These are phyloP conservation scores for Nomada lathburiana DNA, from an alignment of 2,888 invertebrate species.

Conservation along the genomic window DNA sequence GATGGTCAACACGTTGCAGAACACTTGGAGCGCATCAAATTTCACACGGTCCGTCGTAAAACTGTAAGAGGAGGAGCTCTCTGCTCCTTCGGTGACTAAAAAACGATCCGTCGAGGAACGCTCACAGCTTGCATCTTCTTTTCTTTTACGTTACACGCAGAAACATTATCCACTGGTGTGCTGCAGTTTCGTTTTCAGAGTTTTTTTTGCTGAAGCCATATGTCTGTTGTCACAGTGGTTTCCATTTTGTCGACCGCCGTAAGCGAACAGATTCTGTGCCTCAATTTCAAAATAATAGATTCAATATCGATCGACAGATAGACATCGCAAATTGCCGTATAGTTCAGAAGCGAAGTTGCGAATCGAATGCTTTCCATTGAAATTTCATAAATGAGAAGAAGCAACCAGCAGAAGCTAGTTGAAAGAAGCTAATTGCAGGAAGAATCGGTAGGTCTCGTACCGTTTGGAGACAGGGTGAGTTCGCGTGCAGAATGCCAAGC, in stretches of 20 bases:
- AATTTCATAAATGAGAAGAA: neutral
- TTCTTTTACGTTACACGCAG: neutral
- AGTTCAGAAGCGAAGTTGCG: neutral
- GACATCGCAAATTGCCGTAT: neutral
- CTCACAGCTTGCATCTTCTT: neutral
- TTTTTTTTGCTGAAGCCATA: conserved; percentile 33
- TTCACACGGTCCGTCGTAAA: neutral
- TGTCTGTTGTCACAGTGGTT: neutral
- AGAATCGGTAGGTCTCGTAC: conserved; percentile 25
- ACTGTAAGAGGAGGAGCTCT: neutral
- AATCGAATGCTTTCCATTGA: neutral
- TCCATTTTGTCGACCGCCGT: neutral
- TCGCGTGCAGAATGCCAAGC: conserved; percentile 29
- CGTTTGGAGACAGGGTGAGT: conserved; percentile 10
- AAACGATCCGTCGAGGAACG: conserved; percentile 24
- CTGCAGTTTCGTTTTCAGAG: neutral
- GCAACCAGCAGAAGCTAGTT: neutral
- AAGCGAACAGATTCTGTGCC: neutral
- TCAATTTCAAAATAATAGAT: neutral
- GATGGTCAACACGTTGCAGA: neutral
- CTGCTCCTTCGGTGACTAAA: neutral
- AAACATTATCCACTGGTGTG: conserved; percentile 1
- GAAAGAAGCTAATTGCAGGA: conserved; percentile 24
- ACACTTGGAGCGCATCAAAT: neutral
- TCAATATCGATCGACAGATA: too few species aligned